Evolutionary conservation across 2,113 vertebrate genomes (phyloP).

Genomic region (Festucalex cinctus): DNA sequence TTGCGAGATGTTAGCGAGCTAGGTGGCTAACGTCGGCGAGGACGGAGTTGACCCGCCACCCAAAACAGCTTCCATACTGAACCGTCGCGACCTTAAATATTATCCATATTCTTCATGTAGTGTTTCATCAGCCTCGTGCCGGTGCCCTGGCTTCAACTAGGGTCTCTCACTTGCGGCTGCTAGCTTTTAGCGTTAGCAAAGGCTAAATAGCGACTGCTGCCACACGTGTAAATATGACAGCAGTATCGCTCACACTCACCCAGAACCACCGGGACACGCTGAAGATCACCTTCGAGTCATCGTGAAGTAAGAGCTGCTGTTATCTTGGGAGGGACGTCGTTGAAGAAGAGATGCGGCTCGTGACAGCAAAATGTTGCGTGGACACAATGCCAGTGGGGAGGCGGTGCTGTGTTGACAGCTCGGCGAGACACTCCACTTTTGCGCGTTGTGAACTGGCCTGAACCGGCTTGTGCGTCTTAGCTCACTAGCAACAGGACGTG

Average conservation of each 20-base stretch:
- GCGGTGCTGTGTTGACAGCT: slow-evolving; percentile 59
- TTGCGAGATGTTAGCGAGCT: background rate
- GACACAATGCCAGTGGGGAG: background rate
- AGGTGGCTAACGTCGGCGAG: slow-evolving; percentile 46
- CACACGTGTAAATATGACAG: slow-evolving; percentile 63
- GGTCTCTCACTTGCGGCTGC: background rate
- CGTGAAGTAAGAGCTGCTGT: slow-evolving; percentile 36
- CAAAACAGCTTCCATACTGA: background rate
- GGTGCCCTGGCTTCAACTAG: too few species aligned
- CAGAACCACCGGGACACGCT: slow-evolving; percentile 74
- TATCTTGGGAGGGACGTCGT: slow-evolving; percentile 53
- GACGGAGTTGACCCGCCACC: slow-evolving; percentile 32
- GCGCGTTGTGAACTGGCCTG: slow-evolving; percentile 57
- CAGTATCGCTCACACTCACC: slow-evolving; percentile 57
- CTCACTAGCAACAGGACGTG: slow-evolving; percentile 64
- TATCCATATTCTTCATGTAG: background rate
- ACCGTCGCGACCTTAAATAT: background rate
- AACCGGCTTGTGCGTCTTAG: slow-evolving; percentile 63
- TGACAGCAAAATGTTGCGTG: slow-evolving; percentile 20
- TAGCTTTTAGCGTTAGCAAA: slow-evolving; percentile 34
- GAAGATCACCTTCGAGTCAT: slow-evolving; percentile 79
- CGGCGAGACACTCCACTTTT: slow-evolving; percentile 28
- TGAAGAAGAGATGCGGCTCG: slow-evolving; percentile 3
- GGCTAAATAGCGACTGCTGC: slow-evolving; percentile 28
- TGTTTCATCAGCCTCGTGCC: background rate